Conservation (phyloP, 2,888 invertebrate species). For the Willowsia nigromaculata region DNA sequence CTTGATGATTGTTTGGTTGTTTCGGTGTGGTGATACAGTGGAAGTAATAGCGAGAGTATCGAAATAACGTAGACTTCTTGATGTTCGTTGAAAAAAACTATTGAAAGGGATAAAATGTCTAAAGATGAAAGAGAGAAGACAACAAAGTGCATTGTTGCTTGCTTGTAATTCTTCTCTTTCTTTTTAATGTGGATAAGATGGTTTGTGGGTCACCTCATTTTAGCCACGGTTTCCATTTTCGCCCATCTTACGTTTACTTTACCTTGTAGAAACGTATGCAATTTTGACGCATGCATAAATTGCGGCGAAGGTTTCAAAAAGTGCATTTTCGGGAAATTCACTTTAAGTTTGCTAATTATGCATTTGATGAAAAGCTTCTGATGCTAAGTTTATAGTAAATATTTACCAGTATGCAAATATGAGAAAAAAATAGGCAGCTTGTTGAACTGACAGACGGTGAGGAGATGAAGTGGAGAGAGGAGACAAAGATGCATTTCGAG, state of each 20-base stretch:
- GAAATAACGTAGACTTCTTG: conserved; percentile 24
- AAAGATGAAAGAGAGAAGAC: conserved; percentile 46
- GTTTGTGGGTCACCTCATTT: conserved; percentile 74
- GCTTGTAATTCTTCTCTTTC: conserved; percentile 36
- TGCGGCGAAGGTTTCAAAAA: not conserved
- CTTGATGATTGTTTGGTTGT: not conserved
- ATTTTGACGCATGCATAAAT: not conserved
- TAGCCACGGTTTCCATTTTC: conserved; percentile 69
- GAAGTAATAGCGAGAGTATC: conserved; percentile 1
- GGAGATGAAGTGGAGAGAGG: not conserved
- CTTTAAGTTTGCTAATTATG: not conserved
- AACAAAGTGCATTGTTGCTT: conserved; percentile 60
- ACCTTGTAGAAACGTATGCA: not conserved
- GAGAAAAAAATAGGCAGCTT: too few relatives aligned
- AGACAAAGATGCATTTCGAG: not conserved
- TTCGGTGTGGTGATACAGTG: not conserved
- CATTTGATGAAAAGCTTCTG: not conserved
- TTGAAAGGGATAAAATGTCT: conserved; percentile 22
- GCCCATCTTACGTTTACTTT: not conserved
- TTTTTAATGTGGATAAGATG: conserved; percentile 56
- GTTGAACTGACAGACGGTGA: not conserved
- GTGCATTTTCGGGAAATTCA: conserved; percentile 21
- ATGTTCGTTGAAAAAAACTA: conserved; percentile 43
- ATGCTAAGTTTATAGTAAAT: not conserved
- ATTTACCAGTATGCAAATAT: not conserved